Base-by-base conservation (phyloP, 2,888 invertebrate species). In the Drosophila nr. perissopoda region DNA sequence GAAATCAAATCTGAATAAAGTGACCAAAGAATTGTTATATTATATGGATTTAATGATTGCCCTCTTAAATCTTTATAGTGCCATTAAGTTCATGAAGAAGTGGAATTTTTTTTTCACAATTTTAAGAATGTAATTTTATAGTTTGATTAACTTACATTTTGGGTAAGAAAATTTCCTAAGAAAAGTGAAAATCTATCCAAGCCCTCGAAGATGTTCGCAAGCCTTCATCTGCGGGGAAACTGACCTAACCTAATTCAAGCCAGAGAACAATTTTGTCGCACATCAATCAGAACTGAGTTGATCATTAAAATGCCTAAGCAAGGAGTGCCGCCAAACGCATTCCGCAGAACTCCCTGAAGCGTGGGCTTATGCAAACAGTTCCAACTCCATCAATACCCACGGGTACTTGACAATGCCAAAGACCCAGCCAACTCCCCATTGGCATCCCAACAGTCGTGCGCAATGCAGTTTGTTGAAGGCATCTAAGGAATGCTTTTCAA, bases 381-480 rank as follows among this genome's bases (percentile, higher is more conserved):
- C 31, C 42, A 34, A 40, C 70, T 62, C 57, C 31, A 57, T 69
- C 61, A 73, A 82, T 71, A 57, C 83, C 70, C 74, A 54, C 8
- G 83, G 87, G 83, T 70, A 64, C 59, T 72, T 66, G 53, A 66
- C 42, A 64, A 81, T 67, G 68, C 56, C 65, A 10, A 69, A 61
- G 46, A 69, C 60, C 62, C 62, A 57, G 40, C 52, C 66, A 64
- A 66, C 56, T 82, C 68, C 75, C 83, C 57, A 73, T 48, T 51
- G 74, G 48, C 65, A 70, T 11, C 36, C 25, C 38, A 34, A 48
- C 58, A 46, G 40, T 51, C 53, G 48, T 25, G 48, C 59, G 58
- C 70, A 66, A 62, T 74, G 84, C 79, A 87, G 83, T 81, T 87
- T 89, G 74, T 57, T 46, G 56, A 63, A 79, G 73, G 79, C 60